A percentile compares a stretch with the other conserved stretches of the same genome.
phyloP scores from a whole-genome alignment of 2,797 vertebrate genomes.

The Sebastes cheni region DNA sequence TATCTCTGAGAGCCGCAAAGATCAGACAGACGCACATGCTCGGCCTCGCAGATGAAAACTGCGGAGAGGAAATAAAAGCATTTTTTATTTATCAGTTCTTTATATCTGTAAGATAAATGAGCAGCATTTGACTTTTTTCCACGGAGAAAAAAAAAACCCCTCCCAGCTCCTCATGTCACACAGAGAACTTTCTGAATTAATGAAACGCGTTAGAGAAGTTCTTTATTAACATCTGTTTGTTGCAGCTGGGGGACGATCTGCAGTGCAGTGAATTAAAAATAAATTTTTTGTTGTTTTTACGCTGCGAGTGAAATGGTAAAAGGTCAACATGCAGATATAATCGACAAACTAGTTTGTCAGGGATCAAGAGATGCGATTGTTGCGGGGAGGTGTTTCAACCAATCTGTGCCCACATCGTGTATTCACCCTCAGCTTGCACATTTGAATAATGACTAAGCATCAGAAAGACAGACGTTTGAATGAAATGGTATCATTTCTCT shows the following conservation, averaged over 20 bases:
- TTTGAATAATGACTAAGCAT: conserved; percentile 60
- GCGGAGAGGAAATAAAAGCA: neutral
- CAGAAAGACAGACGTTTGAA: neutral
- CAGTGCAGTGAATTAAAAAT: conserved; percentile 57
- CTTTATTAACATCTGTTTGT: conserved; percentile 37
- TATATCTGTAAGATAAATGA: conserved; percentile 50
- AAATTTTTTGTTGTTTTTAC: conserved; percentile 42
- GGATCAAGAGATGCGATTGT: conserved; percentile 49
- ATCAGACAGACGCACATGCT: conserved; percentile 33
- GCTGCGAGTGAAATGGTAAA: conserved; percentile 24
- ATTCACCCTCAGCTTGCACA: conserved; percentile 16
- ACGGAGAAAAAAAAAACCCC: neutral
- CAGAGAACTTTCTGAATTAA: conserved; percentile 32
- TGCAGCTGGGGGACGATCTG: conserved; percentile 8
- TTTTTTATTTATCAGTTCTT: conserved; percentile 43
- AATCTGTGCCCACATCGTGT: conserved; percentile 11
- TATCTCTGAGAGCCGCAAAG: conserved; percentile 25
- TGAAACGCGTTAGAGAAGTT: conserved; percentile 16
- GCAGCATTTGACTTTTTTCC: conserved; percentile 31
- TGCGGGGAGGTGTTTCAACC: conserved; percentile 12
- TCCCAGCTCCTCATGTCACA: neutral
- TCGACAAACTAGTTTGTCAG: conserved; percentile 46
- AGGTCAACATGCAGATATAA: conserved; percentile 58
- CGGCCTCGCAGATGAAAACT: conserved; percentile 22
- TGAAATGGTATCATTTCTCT: conserved; percentile 22